phyloP scores from a whole-genome alignment of 1,140 invertebrate species.

The Cydia pomonella region DNA sequence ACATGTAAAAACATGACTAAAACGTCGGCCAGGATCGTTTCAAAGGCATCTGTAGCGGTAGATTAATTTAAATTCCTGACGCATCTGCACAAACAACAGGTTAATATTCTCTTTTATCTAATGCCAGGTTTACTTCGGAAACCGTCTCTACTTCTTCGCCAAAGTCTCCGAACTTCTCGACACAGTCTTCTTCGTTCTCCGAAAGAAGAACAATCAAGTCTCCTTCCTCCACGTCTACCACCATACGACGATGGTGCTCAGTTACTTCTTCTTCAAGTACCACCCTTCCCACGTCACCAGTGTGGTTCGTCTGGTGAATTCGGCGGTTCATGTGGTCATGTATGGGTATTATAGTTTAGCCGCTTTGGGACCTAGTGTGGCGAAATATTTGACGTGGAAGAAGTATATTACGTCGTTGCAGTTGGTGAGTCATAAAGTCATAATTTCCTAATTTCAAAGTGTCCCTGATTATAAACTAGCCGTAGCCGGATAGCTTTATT shows the following conservation, averaged over 20 bases:
- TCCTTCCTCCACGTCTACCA: conserved; percentile 96
- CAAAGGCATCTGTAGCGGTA: no score
- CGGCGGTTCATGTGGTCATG: conserved; percentile 93
- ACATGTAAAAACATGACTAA: no score
- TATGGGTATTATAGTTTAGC: conserved; percentile 90
- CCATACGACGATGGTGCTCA: conserved; percentile 95
- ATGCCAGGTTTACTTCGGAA: background rate
- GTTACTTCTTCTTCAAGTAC: conserved; percentile 86
- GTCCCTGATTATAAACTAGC: no score
- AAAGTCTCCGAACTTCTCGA: conserved; percentile 81
- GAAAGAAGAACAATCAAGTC: conserved; percentile 95
- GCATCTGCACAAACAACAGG: no score
- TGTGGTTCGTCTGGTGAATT: conserved; percentile 91
- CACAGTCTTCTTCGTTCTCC: conserved; percentile 94
- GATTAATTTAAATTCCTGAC: no score
- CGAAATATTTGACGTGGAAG: conserved; percentile 88
- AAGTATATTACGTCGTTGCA: conserved; percentile 91
- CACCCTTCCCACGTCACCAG: conserved; percentile 79
- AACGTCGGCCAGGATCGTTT: no score
- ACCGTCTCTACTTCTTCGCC: conserved; percentile 57
- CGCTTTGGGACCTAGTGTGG: conserved; percentile 87
- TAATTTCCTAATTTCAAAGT: no score
- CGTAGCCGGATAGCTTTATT: no score
- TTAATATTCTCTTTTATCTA: no score
- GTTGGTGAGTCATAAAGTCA: conserved; percentile 86